These are phyloP conservation scores for Zaprionus vittiger DNA, from an alignment of 1,140 invertebrate genomes.

Conservation along the genomic window DNA sequence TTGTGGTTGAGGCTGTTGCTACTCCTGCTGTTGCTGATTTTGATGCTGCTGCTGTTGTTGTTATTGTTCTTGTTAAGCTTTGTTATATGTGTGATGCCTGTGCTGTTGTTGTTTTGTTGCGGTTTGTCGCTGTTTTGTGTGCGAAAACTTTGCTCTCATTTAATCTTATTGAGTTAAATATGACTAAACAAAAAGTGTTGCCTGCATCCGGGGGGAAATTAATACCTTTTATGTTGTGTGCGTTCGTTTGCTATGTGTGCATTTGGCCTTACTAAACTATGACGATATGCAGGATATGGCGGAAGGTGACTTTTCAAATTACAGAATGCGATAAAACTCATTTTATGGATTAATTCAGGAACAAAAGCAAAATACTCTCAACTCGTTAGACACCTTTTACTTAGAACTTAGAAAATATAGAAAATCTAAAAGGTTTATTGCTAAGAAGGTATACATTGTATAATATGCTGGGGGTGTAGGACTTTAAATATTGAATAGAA, in stretches of 20 bases:
- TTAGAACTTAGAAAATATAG: too few species aligned
- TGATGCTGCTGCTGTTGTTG: slow-evolving; percentile 2
- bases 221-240: not conserved
- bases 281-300: not conserved
- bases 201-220: slow-evolving; percentile 29
- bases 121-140: slow-evolving; percentile 8
- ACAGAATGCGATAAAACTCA: not conserved
- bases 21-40: not conserved
- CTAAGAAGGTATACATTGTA: too few species aligned
- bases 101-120: slow-evolving; percentile 20
- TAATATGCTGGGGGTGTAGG: too few species aligned
- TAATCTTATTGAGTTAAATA: slow-evolving; percentile 19
- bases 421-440: too few species aligned
- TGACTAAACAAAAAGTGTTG: slow-evolving; percentile 28
- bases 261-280: not conserved
- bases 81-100: not conserved
- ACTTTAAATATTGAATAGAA: too few species aligned
- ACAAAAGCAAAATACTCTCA: not conserved
- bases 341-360: not conserved
- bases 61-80: slow-evolving; percentile 1
- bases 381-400: not conserved
- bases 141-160: slow-evolving; percentile 19
- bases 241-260: not conserved
- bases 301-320: not conserved
- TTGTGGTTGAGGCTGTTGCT: slow-evolving; percentile 30